Percentiles rank a stretch among this genome's conserved stretches.
phyloP scores from a whole-genome alignment of 1,140 invertebrate species.

The Drosophila nannoptera region DNA sequence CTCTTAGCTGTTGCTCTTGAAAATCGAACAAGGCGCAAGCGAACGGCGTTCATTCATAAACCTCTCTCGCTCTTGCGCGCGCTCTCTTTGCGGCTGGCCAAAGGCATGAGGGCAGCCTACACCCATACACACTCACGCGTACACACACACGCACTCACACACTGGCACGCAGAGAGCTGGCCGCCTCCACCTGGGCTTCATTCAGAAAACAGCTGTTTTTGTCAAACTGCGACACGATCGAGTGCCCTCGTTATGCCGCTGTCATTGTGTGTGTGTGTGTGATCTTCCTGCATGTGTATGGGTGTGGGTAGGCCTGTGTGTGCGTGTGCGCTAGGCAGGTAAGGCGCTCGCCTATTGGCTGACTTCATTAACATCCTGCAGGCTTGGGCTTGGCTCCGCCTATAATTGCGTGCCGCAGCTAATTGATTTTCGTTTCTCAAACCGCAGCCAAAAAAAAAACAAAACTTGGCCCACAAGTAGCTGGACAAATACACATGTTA shows the following conservation, averaged over 20 bases:
- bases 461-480: conserved; percentile 35
- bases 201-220: conserved; percentile 74
- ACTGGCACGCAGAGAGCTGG: conserved; percentile 1
- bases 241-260: conserved; percentile 71
- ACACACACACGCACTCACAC: conserved; percentile 9
- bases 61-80: conserved; percentile 24
- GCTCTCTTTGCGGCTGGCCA: conserved; percentile 22
- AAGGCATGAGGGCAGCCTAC: conserved; percentile 37
- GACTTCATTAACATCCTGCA: conserved; percentile 40
- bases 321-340: conserved; percentile 48
- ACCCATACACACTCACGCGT: too few species aligned
- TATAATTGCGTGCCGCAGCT: conserved; percentile 38
- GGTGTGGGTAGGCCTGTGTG: conserved; percentile 14
- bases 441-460: conserved; percentile 32
- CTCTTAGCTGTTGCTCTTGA: conserved; percentile 54
- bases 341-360: conserved; percentile 62
- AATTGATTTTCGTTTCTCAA: conserved; percentile 36
- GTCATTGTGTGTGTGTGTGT: conserved; percentile 25
- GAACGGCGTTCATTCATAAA: conserved; percentile 61
- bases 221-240: conserved; percentile 73
- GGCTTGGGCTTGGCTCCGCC: conserved; percentile 51
- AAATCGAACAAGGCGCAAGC: conserved; percentile 28
- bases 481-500: conserved; percentile 52
- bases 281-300: conserved; percentile 16
- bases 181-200: conserved; percentile 69